Base-by-base conservation (phyloP, 2,888 invertebrate genomes). In the Dryobota labecula region DNA sequence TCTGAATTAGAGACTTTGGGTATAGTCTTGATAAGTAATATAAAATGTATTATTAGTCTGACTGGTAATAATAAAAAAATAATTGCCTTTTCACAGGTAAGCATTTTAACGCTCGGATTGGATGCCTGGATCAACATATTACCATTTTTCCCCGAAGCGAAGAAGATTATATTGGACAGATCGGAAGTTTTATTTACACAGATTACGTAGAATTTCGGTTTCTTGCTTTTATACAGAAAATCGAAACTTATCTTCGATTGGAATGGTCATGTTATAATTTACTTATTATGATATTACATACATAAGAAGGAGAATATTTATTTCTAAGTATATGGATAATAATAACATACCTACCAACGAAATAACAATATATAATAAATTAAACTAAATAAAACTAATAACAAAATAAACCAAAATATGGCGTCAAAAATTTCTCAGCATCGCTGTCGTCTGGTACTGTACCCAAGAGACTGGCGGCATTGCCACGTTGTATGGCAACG, bases 51-150 rank as follows among this genome's bases (percentile, higher is more conserved):
- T 4, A 13, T 8, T 33, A 27, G 7, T 8, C 2, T 18, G 9
- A 36, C 27, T 53, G 24, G 43, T 27, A 43, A 9, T 45, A 11
- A 18, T 36, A 30, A 24, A 58, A 30, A 24, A 49, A 33, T 47
- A 15, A 54, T 56, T 56, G 20, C 4, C 4, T 47, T 54, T 13
- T 33, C 24, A 49, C 89, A 95, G 92, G 95, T 93, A 15, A 90
- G 89, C 68, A 91, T 95, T 49, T 78, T 95, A 49, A 90, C 94
- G 1, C 86, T 95, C 20, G 89, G 87, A 54, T 86, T 94, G 80
- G 95, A 95, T 60, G 87, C 92, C 0, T 95, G 95, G 95, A 87
- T 90, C 51, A 92, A 94, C 76, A 92, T 95, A n/a, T 70, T 95
- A 33, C 90, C 89, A 0, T 94, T 91, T 79, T 96, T 95, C 66